These are phyloP conservation scores for Eurytoma adleriae DNA, from an alignment of 2,888 invertebrate genomes.

Conservation along the genomic window DNA sequence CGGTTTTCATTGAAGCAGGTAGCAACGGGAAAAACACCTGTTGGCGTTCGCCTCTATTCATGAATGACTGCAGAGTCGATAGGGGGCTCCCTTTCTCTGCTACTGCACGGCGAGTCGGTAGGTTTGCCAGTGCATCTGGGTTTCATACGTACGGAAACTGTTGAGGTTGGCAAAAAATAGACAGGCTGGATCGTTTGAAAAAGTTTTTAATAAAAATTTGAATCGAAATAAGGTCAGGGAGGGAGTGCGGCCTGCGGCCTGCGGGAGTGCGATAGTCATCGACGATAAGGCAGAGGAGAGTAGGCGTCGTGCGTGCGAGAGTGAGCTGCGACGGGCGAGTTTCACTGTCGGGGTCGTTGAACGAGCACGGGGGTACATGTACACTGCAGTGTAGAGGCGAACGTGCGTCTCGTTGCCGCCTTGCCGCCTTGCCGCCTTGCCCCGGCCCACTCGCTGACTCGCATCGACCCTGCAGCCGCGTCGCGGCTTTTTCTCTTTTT, in stretches of 20 bases:
- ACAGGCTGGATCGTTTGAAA: too few relatives aligned
- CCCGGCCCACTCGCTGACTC: conserved; percentile 58
- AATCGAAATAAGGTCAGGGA: too few relatives aligned
- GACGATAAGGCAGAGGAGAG: too few relatives aligned
- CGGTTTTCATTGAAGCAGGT: conserved; percentile 30
- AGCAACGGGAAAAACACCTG: conserved; percentile 47
- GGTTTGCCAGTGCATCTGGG: too few relatives aligned
- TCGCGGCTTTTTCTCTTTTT: conserved; percentile 34
- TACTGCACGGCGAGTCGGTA: too few relatives aligned
- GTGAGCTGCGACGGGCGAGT: background rate
- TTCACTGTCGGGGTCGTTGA: conserved; percentile 68
- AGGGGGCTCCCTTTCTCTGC: background rate
- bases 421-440: too few relatives aligned
- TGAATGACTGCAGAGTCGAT: conserved; percentile 29
- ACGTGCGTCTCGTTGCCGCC: background rate
- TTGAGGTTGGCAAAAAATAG: too few relatives aligned
- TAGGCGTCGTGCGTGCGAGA: background rate
- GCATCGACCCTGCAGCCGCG: conserved; percentile 61
- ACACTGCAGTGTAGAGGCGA: conserved; percentile 55
- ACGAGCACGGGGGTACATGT: conserved; percentile 69
- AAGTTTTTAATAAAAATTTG: too few relatives aligned
- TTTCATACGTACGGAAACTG: too few relatives aligned
- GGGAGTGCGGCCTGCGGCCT: too few relatives aligned
- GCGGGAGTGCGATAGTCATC: too few relatives aligned
- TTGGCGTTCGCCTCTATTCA: conserved; percentile 29